Base-by-base conservation (phyloP, 1,140 invertebrate genomes). In the Meloidogyne chitwoodi region DNA sequence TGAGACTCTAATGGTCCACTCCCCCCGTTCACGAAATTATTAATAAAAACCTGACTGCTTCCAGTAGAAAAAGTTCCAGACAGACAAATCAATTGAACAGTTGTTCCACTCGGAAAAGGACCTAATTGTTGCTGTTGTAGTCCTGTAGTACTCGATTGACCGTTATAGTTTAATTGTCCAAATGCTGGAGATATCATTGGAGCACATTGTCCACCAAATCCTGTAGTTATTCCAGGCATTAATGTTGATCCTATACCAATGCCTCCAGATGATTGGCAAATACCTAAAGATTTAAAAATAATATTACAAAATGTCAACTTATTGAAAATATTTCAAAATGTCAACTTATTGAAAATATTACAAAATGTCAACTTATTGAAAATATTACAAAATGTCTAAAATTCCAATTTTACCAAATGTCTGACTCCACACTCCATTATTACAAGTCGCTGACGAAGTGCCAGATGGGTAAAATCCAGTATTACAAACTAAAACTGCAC, bases 381-480 rank as follows among this genome's bases (percentile, higher is more conserved):
- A 38, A 56, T n/a, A n/a, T 56, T 56, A n/a, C 48, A n/a, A n/a
- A 56, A 56, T 56, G 48, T n/a, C 48, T 8, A 38, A 6, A 38
- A 38, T 38, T 10, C 34, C 4, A 22, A n/a, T n/a, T 64, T 16
- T 34, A 73, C 71, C 71, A 27, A 73, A 12, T 5, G n/a, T 2
- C 14, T 61, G 29, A 61, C 71, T 73, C 71, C 71, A 73, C 10
- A 16, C 38, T 24, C 38, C 41, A 31, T 73, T 73, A 26, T 41
- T 61, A 48, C 71, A 73, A 26, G 34, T 61, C 0, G 71, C 71
- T 22, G 71, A 73, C 11, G 71, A 64, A 27, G 56, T 5, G 48
- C 71, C 71, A 24, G 34, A 61, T 24, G 56, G 71, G 2, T 16
- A 64, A 12, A 73, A 73, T 12, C 71, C 71, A 0, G 56, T 10